Evolutionary conservation across 2,888 invertebrate genomes (phyloP).

Genomic region (Entomobrya multifasciata): DNA sequence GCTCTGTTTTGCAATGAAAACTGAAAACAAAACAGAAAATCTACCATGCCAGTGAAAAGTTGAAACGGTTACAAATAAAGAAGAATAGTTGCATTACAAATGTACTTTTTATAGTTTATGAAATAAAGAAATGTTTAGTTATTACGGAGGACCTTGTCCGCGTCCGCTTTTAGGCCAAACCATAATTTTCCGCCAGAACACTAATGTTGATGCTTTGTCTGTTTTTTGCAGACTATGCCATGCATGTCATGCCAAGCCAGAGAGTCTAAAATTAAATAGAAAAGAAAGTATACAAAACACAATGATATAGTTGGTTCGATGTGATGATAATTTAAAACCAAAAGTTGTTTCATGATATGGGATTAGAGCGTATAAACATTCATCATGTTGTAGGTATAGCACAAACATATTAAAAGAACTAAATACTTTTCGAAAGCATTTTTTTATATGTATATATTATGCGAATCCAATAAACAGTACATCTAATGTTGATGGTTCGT

Average conservation of each 20-base stretch:
- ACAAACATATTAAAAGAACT: not conserved
- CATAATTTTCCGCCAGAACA: constrained; percentile 28
- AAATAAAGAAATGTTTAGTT: constrained; percentile 27
- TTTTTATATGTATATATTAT: not conserved
- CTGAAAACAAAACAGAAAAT: too few relatives aligned
- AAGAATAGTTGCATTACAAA: not conserved
- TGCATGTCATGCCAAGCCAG: not conserved
- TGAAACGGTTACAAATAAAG: too few relatives aligned
- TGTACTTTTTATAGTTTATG: constrained; percentile 5
- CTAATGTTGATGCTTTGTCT: not conserved
- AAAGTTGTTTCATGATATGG: constrained; percentile 44
- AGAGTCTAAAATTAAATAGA: not conserved
- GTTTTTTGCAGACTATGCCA: too few relatives aligned
- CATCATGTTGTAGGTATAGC: not conserved
- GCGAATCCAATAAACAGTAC: not conserved
- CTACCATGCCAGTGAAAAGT: too few relatives aligned
- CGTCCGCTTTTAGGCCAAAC: constrained; percentile 51
- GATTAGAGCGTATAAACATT: constrained; percentile 41
- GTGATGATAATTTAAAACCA: constrained; percentile 1
- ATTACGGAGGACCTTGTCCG: constrained; percentile 61
- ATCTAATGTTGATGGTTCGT: not conserved
- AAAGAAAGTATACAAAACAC: not conserved
- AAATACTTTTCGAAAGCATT: too few relatives aligned
- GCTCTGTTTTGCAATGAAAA: too few relatives aligned
- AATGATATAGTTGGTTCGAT: too few relatives aligned